Conservation (phyloP, 2,113 vertebrate species). For the Elgaria multicarinata region DNA sequence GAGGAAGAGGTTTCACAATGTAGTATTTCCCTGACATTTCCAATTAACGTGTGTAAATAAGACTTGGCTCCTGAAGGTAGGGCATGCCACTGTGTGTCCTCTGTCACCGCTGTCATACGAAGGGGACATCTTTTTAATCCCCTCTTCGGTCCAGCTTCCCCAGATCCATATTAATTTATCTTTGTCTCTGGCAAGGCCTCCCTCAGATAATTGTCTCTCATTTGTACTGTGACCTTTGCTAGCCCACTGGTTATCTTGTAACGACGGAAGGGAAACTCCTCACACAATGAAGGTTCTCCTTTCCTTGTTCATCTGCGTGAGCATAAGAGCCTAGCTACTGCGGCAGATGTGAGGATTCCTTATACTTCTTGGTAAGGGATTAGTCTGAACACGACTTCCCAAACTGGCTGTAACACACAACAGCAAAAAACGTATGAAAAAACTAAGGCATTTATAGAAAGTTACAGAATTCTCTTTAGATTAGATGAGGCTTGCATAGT, state of each 20-base stretch:
- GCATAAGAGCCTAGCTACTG: conserved; percentile 22
- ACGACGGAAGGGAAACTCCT: conserved; percentile 27
- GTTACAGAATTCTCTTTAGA: conserved; percentile 17
- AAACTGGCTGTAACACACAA: conserved; percentile 6
- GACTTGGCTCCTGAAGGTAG: conserved; percentile 7
- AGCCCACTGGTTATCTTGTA: conserved; percentile 42
- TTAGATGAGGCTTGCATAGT: conserved; percentile 37
- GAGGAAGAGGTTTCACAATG: not conserved
- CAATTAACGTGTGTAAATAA: conserved; percentile 1
- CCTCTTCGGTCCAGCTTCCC: conserved; percentile 45
- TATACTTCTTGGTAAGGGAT: conserved; percentile 10
- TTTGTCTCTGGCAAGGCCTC: conserved; percentile 56
- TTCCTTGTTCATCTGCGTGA: conserved; percentile 32
- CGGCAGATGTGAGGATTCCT: conserved; percentile 27
- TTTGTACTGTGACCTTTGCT: conserved; percentile 67
- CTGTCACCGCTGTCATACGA: conserved; percentile 43
- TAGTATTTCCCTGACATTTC: conserved; percentile 22
- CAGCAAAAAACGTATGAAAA: conserved; percentile 27
- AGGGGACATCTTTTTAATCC: conserved; percentile 49
- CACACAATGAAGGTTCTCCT: conserved; percentile 9
- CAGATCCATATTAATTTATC: conserved; percentile 55
- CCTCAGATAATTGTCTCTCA: conserved; percentile 63
- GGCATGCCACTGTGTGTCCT: conserved; percentile 17
- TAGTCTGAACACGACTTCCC: conserved; percentile 23
- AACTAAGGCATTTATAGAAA: conserved; percentile 23